A percentile compares a stretch with the other conserved stretches of the same genome.
Evolutionary conservation across 2,113 vertebrate genomes (phyloP).

Genomic region (Ameiurus melas): DNA sequence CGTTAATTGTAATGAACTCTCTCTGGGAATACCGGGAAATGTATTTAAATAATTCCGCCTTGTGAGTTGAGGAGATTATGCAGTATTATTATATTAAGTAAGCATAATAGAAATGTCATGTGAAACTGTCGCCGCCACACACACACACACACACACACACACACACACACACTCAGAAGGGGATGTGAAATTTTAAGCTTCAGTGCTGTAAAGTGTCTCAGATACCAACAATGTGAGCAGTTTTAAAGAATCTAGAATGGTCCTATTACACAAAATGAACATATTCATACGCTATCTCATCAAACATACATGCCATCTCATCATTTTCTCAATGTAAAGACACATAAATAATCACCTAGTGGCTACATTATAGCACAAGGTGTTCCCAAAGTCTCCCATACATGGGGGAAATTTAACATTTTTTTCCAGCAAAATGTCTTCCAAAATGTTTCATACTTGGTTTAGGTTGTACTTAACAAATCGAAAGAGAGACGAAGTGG

Average conservation of each 20-base stretch:
- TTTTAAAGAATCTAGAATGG: no score
- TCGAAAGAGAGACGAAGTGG: no score
- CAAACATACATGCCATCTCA: neutral
- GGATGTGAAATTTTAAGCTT: no score
- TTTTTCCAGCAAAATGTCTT: no score
- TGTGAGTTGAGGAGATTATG: slow-evolving; percentile 66
- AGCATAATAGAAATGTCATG: slow-evolving; percentile 74
- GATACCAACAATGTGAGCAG: no score
- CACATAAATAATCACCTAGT: neutral
- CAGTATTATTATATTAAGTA: slow-evolving; percentile 54
- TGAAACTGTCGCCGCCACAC: slow-evolving; percentile 62
- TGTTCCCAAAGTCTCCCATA: no score
- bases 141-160: slow-evolving; percentile 36
- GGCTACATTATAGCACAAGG: neutral
- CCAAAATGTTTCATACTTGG: no score
- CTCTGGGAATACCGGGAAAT: slow-evolving; percentile 76
- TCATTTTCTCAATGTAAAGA: neutral
- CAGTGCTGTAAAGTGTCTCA: no score
- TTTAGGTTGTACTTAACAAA: no score
- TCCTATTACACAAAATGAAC: neutral
- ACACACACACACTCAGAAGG: neutral
- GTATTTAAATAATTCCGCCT: slow-evolving; percentile 77
- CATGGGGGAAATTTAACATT: no score
- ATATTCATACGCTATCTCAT: neutral
- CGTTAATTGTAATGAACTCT: slow-evolving; percentile 87